phyloP scores from a whole-genome alignment of 2,888 invertebrate species.

The Andrena fulva region DNA sequence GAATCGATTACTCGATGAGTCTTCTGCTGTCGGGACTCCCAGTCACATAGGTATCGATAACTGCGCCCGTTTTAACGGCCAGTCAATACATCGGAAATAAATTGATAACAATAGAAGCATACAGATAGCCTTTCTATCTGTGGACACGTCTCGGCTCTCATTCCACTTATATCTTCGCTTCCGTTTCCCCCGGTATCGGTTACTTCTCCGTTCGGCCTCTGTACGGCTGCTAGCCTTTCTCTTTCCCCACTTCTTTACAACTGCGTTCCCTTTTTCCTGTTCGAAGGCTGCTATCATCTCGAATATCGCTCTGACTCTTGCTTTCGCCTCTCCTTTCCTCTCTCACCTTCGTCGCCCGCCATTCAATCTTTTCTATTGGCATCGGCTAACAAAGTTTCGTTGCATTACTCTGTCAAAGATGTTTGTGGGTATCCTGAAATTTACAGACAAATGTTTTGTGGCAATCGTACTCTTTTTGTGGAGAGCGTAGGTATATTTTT shows the following conservation, averaged over 20 bases:
- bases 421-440: too few relatives aligned
- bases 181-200: slow-evolving; percentile 37
- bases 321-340: slow-evolving; percentile 9
- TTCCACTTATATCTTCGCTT: slow-evolving; percentile 35
- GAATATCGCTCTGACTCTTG: slow-evolving; percentile 32
- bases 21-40: slow-evolving; percentile 42
- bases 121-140: slow-evolving; percentile 48
- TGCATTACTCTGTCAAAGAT: too few relatives aligned
- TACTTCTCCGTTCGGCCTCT: slow-evolving; percentile 24
- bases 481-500: too few relatives aligned
- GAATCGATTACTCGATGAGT: slow-evolving; percentile 57
- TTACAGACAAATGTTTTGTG: too few relatives aligned
- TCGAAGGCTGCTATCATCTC: slow-evolving; percentile 1
- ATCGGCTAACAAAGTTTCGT: slow-evolving; percentile 52
- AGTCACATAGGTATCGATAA: slow-evolving; percentile 39
- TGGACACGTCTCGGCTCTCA: slow-evolving; percentile 45
- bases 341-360: slow-evolving; percentile 30
- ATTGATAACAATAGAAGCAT: slow-evolving; percentile 64
- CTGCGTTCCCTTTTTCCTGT: slow-evolving; percentile 6
- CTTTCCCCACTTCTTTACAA: slow-evolving; percentile 15
- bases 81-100: slow-evolving; percentile 68
- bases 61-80: slow-evolving; percentile 50
- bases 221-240: slow-evolving; percentile 23
- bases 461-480: too few relatives aligned
- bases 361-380: slow-evolving; percentile 53